These are phyloP conservation scores for Semicossyphus pulcher DNA, from an alignment of 2,113 vertebrate species.

Conservation along the genomic window DNA sequence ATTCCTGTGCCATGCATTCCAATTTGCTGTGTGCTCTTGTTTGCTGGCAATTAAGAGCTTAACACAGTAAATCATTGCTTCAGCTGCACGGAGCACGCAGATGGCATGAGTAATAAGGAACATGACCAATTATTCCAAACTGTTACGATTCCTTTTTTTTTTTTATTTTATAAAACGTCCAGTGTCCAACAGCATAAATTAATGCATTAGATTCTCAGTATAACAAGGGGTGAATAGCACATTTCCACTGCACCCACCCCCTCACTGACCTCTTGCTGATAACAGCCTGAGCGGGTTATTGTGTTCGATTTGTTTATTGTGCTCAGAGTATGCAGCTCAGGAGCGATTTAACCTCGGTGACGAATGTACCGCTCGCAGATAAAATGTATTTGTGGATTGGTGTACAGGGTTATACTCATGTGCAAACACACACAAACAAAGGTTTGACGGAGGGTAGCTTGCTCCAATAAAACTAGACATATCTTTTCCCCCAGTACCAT, in stretches of 20 bases:
- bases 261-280: conserved; percentile 52
- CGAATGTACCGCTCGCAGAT: conserved; percentile 47
- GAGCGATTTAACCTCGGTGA: conserved; percentile 49
- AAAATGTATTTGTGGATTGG: conserved; percentile 34
- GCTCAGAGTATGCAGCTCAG: conserved; percentile 28
- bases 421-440: conserved; percentile 24
- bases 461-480: neutral
- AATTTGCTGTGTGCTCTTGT: conserved; percentile 19
- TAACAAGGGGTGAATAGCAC: conserved; percentile 21
- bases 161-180: no score
- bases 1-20: conserved; percentile 52
- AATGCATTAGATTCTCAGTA: conserved; percentile 24
- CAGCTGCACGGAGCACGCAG: conserved; percentile 34
- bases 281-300: conserved; percentile 58
- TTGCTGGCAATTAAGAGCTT: conserved; percentile 61
- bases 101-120: conserved; percentile 42
- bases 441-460: neutral
- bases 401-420: conserved; percentile 13
- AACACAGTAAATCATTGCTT: conserved; percentile 59
- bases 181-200: conserved; percentile 2
- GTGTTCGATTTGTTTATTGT: conserved; percentile 55
- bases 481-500: neutral
- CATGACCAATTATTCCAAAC: conserved; percentile 42
- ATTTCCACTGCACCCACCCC: conserved; percentile 1
- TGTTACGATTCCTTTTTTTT: neutral